These are phyloP conservation scores for Galerucella nymphaeae DNA, from an alignment of 2,888 invertebrate genomes.

Conservation along the genomic window DNA sequence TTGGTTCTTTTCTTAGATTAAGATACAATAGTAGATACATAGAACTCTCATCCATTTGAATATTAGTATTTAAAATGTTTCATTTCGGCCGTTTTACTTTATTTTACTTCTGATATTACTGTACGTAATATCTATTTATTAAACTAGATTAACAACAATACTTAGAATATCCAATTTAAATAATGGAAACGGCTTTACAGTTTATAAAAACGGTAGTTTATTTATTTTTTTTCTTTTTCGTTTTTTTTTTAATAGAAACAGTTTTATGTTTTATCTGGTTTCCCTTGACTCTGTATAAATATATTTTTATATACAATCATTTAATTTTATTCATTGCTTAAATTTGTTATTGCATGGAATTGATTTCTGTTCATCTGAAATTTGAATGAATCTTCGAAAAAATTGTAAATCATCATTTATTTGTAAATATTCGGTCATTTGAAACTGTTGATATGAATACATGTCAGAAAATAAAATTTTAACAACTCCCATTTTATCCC, in stretches of 20 bases:
- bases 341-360: constrained; percentile 12
- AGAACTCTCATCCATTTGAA: constrained; percentile 35
- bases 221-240: constrained; percentile 40
- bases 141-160: constrained; percentile 32
- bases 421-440: constrained; percentile 41
- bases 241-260: constrained; percentile 42
- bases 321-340: constrained; percentile 35
- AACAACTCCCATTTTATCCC: constrained; percentile 36
- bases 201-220: constrained; percentile 42
- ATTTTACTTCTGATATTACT: constrained; percentile 44
- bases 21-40: constrained; percentile 22
- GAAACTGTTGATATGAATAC: constrained; percentile 37
- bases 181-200: constrained; percentile 43
- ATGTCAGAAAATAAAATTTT: constrained; percentile 43
- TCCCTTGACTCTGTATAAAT: constrained; percentile 44
- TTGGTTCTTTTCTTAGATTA: constrained; percentile 40
- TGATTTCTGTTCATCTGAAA: constrained; percentile 13
- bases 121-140: constrained; percentile 41
- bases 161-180: constrained; percentile 38
- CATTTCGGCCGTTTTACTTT: constrained; percentile 46
- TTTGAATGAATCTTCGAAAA: constrained; percentile 12
- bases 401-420: constrained; percentile 18
- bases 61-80: constrained; percentile 51
- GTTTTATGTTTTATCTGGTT: constrained; percentile 43
- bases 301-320: constrained; percentile 47